Conservation (phyloP, 2,888 invertebrate species). For the Pollenia angustigena region DNA sequence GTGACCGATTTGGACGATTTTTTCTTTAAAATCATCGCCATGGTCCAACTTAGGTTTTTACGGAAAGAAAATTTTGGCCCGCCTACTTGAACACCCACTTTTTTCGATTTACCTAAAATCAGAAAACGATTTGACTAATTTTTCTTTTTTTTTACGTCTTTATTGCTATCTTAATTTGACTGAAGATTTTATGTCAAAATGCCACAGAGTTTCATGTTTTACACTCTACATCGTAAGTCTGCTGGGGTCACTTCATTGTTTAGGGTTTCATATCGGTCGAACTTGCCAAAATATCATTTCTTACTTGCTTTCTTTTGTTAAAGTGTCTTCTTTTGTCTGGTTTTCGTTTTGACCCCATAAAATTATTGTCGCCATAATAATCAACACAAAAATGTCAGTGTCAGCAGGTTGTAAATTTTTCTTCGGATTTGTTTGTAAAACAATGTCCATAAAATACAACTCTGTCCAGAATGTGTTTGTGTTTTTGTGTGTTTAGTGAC, state of each 20-base stretch:
- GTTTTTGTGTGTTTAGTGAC: not conserved
- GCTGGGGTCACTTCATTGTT: not conserved
- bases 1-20: too few species aligned
- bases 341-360: slow-evolving; percentile 38
- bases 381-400: slow-evolving; percentile 60
- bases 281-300: not conserved
- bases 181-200: too few species aligned
- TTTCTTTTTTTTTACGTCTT: too few species aligned
- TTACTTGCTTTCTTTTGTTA: not conserved
- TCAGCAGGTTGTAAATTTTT: slow-evolving; percentile 44
- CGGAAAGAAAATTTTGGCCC: too few species aligned
- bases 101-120: too few species aligned
- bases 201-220: too few species aligned
- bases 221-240: too few species aligned
- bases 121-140: too few species aligned
- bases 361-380: slow-evolving; percentile 65
- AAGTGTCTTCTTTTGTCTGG: slow-evolving; percentile 1
- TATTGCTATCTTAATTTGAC: too few species aligned
- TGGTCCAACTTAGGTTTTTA: too few species aligned
- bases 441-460: slow-evolving; percentile 42
- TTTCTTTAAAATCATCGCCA: too few species aligned
- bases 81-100: too few species aligned
- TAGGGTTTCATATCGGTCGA: not conserved
- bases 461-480: slow-evolving; percentile 14
- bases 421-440: slow-evolving; percentile 30